Conservation (phyloP, 1,140 invertebrate genomes). For the Leptopilina clavipes region DNA sequence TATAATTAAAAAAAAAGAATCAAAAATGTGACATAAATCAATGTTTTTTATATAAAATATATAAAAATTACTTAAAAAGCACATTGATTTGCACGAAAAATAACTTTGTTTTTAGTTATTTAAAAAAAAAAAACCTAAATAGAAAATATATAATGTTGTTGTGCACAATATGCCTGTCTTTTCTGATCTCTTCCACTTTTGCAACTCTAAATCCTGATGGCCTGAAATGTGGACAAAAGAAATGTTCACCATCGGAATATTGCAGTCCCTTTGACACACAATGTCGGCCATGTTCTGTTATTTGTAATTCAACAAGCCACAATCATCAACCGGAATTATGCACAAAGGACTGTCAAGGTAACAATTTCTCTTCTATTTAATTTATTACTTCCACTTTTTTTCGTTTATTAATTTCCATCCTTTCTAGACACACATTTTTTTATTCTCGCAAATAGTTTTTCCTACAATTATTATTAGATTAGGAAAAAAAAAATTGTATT, state of each 20-base stretch:
- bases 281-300: slow-evolving; percentile 72
- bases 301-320: slow-evolving; percentile 72
- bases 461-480: no score
- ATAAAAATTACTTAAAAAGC: neutral
- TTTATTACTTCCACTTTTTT: slow-evolving; percentile 2
- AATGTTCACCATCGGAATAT: slow-evolving; percentile 74
- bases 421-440: neutral
- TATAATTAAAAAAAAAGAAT: slow-evolving; percentile 43
- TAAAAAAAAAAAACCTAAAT: neutral
- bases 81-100: slow-evolving; percentile 28
- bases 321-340: slow-evolving; percentile 75
- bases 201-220: slow-evolving; percentile 70
- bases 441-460: no score
- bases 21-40: neutral
- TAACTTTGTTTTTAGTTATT: neutral
- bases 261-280: slow-evolving; percentile 74
- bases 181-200: slow-evolving; percentile 41
- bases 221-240: slow-evolving; percentile 72
- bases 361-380: slow-evolving; percentile 42
- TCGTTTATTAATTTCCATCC: slow-evolving; percentile 29
- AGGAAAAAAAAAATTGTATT: no score
- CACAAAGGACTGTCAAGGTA: slow-evolving; percentile 76
- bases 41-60: neutral
- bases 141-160: slow-evolving; percentile 19
- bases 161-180: slow-evolving; percentile 16